Conservation (phyloP, 1,140 invertebrate genomes). For the Drosophila teissieri region DNA sequence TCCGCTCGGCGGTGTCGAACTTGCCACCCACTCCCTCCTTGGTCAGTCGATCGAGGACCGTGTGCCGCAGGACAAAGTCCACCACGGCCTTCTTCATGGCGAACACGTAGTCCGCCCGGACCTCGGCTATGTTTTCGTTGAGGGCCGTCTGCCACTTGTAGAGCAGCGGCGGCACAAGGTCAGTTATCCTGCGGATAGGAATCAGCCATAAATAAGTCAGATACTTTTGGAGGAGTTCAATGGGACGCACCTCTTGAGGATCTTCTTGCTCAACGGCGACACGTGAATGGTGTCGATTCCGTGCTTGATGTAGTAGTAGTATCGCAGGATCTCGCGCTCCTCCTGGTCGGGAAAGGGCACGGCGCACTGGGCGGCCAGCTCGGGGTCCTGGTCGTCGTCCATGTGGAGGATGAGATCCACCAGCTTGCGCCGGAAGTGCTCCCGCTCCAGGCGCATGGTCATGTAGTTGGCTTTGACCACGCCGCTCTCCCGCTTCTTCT, state of each 20-base stretch:
- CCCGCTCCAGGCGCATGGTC: conserved; percentile 89
- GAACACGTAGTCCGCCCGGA: conserved; percentile 91
- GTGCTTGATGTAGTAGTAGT: conserved; percentile 95
- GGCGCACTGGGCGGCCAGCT: conserved; percentile 41
- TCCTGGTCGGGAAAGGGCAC: conserved; percentile 86
- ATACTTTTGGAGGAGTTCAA: neutral
- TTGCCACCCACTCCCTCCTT: conserved; percentile 79
- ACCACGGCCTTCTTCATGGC: conserved; percentile 95
- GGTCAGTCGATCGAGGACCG: conserved; percentile 75
- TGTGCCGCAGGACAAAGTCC: conserved; percentile 94
- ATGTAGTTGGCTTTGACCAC: conserved; percentile 59
- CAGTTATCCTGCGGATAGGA: conserved; percentile 75
- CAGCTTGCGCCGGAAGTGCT: conserved; percentile 92
- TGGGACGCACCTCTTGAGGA: conserved; percentile 85
- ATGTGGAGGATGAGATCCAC: conserved; percentile 89
- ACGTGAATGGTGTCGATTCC: conserved; percentile 95
- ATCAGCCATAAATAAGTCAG: neutral
- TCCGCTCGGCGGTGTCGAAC: conserved; percentile 85
- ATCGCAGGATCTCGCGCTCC: conserved; percentile 90
- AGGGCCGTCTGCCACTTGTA: conserved; percentile 87
- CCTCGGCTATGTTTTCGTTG: conserved; percentile 87
- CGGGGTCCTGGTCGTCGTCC: conserved; percentile 84
- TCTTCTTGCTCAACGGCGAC: conserved; percentile 89
- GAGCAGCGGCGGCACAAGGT: conserved; percentile 85
- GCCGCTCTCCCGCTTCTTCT: conserved; percentile 10